These are phyloP conservation scores for Nomada ruficornis DNA, from an alignment of 2,888 invertebrate species.

Conservation along the genomic window DNA sequence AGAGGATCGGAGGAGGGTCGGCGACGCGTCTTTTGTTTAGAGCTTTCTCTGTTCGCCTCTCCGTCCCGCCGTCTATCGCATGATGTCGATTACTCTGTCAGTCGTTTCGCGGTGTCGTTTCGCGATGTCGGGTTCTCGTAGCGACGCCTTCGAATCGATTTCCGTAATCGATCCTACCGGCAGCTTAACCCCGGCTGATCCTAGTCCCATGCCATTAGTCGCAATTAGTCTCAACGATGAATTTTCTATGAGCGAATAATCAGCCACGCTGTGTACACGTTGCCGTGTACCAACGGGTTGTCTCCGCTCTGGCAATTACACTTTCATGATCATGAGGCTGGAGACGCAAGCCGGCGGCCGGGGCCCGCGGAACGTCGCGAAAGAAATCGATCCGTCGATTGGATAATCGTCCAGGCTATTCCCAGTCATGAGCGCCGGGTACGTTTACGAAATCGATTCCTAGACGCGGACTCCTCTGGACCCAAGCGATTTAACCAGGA, in stretches of 20 bases:
- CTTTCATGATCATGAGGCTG: constrained; percentile 66
- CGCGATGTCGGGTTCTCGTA: constrained; percentile 14
- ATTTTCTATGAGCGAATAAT: constrained; percentile 79
- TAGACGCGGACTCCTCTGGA: background rate
- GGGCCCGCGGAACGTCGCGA: constrained; percentile 20
- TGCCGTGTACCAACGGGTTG: constrained; percentile 27
- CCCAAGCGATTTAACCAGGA: constrained; percentile 48
- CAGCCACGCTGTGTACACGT: constrained; percentile 55
- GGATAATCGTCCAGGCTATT: background rate
- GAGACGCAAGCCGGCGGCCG: constrained; percentile 13
- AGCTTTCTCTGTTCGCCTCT: constrained; percentile 20
- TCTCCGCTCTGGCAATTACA: constrained; percentile 61
- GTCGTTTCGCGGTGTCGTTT: constrained; percentile 33
- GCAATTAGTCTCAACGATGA: constrained; percentile 80
- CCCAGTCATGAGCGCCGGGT: constrained; percentile 10
- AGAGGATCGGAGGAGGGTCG: constrained; percentile 14
- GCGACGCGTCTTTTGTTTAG: constrained; percentile 65
- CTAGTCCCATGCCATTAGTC: constrained; percentile 74
- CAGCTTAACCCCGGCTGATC: constrained; percentile 57
- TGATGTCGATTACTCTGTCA: constrained; percentile 23
- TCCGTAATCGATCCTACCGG: constrained; percentile 48
- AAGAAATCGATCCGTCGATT: constrained; percentile 46
- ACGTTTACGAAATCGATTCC: constrained; percentile 56
- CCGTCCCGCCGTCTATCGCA: constrained; percentile 10
- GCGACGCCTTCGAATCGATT: constrained; percentile 37